These are phyloP conservation scores for Carcharodon carcharias DNA, from an alignment of 2,797 vertebrate genomes.

Conservation along the genomic window DNA sequence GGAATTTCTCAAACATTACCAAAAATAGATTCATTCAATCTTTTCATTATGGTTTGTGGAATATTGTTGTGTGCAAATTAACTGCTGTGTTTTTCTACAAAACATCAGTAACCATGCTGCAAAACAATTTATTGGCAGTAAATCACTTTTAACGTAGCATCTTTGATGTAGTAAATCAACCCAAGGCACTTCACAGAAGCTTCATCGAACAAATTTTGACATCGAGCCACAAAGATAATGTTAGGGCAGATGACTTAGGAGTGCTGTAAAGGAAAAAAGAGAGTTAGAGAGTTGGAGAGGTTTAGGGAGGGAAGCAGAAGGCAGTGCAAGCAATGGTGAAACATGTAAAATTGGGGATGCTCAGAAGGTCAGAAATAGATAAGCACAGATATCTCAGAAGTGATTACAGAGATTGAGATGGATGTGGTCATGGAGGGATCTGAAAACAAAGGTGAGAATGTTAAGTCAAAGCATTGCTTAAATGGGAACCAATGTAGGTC, in stretches of 20 bases:
- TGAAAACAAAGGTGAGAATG: too few relatives aligned
- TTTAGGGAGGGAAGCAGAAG: too few relatives aligned
- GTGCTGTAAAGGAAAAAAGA: too few relatives aligned
- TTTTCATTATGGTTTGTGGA: not conserved
- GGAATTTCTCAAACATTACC: not conserved
- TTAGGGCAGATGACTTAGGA: not conserved
- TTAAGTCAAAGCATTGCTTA: too few relatives aligned
- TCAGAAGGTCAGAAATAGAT: too few relatives aligned
- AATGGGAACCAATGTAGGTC: too few relatives aligned
- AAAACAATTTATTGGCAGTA: not conserved
- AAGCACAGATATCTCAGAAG: too few relatives aligned
- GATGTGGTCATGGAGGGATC: too few relatives aligned
- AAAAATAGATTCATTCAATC: not conserved
- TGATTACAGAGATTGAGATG: too few relatives aligned
- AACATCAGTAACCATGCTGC: not conserved
- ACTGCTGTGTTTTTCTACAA: not conserved
- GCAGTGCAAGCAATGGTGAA: too few relatives aligned
- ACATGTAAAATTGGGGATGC: too few relatives aligned
- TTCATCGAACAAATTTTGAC: not conserved
- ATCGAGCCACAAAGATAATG: not conserved
- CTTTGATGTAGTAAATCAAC: not conserved
- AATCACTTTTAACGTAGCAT: not conserved
- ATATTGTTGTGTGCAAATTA: not conserved
- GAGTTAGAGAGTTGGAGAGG: too few relatives aligned
- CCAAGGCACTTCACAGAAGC: not conserved